Evolutionary conservation across 1,140 invertebrate species (phyloP), one percentile per base, ranked within the genome.

Genomic region (Delia radicum): DNA sequence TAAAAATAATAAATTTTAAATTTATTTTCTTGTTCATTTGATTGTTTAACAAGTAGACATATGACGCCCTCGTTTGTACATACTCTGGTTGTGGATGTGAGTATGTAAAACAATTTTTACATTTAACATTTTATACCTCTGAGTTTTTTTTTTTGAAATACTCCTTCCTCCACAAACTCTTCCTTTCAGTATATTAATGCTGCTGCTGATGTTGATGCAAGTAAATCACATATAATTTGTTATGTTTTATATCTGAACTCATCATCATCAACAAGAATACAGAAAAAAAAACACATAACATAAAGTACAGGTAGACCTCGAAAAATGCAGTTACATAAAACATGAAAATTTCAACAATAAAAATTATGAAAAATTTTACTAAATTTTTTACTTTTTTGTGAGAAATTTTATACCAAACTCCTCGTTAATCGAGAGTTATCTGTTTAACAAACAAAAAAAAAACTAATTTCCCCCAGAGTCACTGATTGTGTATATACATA

Each of bases 221-320:
- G 65, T 69, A 69, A 69, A 69, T 69, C 65, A 69, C 65, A 69
- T 69, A 69, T 69, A 69, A 69, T 69, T 69, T 69, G 65, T 69
- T 69, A 69, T 69, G 65, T 69, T 69, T 69, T 69, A 69, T 69
- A 31, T 37, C 65, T 69, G 65, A 69, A 69, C 65, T 69, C 65
- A 69, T 69, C 65, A 33, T 69, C 65, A 69, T 21, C 65, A 69
- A 10, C 65, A 24, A n/a, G n/a, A n/a, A n/a, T n/a, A n/a, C n/a
- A n/a, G n/a, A n/a, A n/a, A n/a, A n/a, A n/a, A n/a, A n/a, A n/a
- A n/a, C n/a, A n/a, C n/a, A n/a, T n/a, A n/a, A n/a, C n/a, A n/a
- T n/a, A n/a, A n/a, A n/a, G n/a, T n/a, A n/a, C n/a, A n/a, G n/a
- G n/a, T n/a, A n/a, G n/a, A n/a, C n/a, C n/a, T n/a, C n/a, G n/a